These are phyloP conservation scores for Stichodactyla helianthus DNA, from an alignment of 64 coral and sea anemone species.

Conservation along the genomic window DNA sequence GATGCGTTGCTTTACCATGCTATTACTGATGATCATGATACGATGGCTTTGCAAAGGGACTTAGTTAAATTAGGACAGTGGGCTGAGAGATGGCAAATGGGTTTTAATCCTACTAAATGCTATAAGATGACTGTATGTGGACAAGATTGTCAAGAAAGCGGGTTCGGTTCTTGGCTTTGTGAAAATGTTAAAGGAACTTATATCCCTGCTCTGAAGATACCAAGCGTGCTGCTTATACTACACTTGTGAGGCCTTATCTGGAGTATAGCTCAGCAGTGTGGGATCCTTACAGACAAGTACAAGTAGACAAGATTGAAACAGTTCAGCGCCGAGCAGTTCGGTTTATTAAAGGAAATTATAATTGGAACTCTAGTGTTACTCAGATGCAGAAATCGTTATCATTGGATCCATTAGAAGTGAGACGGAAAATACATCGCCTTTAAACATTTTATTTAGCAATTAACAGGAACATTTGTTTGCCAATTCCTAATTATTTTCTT, in stretches of 20 bases:
- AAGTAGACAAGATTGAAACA: slow-evolving; percentile 8
- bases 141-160: no score
- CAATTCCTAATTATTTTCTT: no score
- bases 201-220: not conserved
- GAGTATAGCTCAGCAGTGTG: slow-evolving; percentile 15
- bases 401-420: not conserved
- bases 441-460: not conserved
- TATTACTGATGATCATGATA: no score
- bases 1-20: no score
- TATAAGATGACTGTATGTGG: no score
- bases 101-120: no score
- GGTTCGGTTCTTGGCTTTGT: not conserved
- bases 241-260: slow-evolving; percentile 2
- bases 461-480: no score
- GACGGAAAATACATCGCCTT: not conserved
- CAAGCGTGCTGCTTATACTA: slow-evolving; percentile 16
- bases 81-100: no score
- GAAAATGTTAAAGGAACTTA: slow-evolving; percentile 9
- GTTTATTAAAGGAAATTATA: not conserved
- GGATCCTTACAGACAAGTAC: not conserved
- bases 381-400: not conserved
- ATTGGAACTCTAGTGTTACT: slow-evolving; percentile 18
- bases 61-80: no score
- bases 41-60: no score
- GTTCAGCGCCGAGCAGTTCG: not conserved